Percentiles rank a stretch among this genome's conserved stretches.
phyloP scores from a whole-genome alignment of 2,888 invertebrate species.

The Machimus rusticus region DNA sequence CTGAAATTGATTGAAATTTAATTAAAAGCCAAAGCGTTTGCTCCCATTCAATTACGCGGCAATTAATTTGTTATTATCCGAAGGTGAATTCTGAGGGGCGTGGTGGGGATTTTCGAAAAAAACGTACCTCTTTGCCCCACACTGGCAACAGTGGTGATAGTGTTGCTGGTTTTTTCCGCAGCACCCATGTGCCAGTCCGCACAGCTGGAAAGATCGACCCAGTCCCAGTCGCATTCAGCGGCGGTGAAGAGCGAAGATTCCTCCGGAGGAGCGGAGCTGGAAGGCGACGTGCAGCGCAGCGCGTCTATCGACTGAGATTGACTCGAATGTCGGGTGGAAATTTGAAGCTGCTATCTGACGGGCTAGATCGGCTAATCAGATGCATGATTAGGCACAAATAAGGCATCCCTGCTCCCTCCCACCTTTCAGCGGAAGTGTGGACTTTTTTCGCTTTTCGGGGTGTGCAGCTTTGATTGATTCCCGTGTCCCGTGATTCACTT shows the following conservation, averaged over 20 bases:
- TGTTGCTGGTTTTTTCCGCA: background rate
- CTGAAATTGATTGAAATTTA: slow-evolving; percentile 58
- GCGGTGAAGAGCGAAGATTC: background rate
- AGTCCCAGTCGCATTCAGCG: background rate
- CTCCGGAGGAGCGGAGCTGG: background rate
- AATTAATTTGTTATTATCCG: slow-evolving; percentile 46
- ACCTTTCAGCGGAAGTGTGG: background rate
- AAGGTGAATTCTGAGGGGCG: slow-evolving; percentile 12
- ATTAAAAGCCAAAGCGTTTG: slow-evolving; percentile 52
- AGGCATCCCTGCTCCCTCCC: background rate
- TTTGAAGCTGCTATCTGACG: background rate
- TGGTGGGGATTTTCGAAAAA: background rate
- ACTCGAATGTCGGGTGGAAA: background rate
- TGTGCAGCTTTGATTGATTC: slow-evolving; percentile 3
- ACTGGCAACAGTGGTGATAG: background rate
- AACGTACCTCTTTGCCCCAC: background rate
- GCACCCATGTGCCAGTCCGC: background rate
- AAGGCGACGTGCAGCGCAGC: background rate
- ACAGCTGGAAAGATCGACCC: background rate
- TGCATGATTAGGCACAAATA: slow-evolving; percentile 38
- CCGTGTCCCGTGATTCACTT: background rate
- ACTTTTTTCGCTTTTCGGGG: background rate
- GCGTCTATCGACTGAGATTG: background rate
- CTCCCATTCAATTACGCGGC: slow-evolving; percentile 48
- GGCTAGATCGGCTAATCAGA: slow-evolving; percentile 38